Evolutionary conservation across 2,888 invertebrate species (phyloP), one percentile per base, ranked within the genome.

Genomic region (Plebejus melissa): DNA sequence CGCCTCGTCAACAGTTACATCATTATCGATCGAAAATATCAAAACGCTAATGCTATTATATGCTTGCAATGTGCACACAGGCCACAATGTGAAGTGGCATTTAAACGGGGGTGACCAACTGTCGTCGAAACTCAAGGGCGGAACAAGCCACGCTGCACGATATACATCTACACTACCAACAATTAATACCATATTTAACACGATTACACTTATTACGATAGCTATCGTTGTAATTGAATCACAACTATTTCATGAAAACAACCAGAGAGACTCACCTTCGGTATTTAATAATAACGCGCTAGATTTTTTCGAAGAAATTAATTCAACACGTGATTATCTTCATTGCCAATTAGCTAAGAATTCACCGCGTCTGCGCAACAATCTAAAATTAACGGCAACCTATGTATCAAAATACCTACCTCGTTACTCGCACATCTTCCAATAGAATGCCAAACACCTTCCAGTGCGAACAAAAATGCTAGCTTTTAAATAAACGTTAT

Each of bases 351-450:
- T 93, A 93, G 91, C 88, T 85, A 90, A 89, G 92, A 92, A 91
- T 92, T 90, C 91, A 87, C 90, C 92, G 88, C 91, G 93, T 90
- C 92, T 90, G 93, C 92, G 92, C 91, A 88, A 89, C 91, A 89
- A 92, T 93, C 93, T 93, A 93, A 93, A 93, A 91, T 93, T 93
- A 93, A 91, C 93, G 90, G 91, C 90, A 92, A 91, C 90, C 91
- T 88, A 93, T 93, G 93, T 92, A 93, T 93, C 93, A 93, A 93
- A 93, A 93, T 93, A 93, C 90, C 90, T 89, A 89, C 90, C 46
- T 88, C 89, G 91, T 90, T 90, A 91, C 91, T 89, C 90, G 90
- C 88, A 87, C 91, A 92, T 93, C 91, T 93, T 90, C 92, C 92
- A 92, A 91, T 93, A 93, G 87, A 90, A 93, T 91, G 92, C 92